Evolutionary conservation across 2,113 vertebrate species (phyloP).

Genomic region (Aptenodytes patagonicus): DNA sequence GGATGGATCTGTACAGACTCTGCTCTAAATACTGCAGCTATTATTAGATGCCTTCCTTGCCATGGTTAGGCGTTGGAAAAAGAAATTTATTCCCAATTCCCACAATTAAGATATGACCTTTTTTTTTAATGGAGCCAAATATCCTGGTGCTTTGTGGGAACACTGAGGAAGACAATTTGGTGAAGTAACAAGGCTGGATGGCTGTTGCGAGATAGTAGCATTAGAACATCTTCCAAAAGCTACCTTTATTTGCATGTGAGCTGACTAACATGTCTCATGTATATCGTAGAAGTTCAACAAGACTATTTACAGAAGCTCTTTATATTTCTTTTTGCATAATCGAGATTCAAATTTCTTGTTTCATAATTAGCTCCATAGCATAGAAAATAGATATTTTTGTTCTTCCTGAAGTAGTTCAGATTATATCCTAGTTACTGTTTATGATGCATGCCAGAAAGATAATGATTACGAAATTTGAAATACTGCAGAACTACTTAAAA

Average conservation of each 20-base stretch:
- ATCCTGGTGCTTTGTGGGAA: neutral
- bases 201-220: neutral
- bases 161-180: neutral
- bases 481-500: neutral
- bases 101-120: fast-evolving
- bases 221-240: neutral
- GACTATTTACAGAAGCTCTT: neutral
- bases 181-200: neutral
- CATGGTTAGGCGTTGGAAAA: neutral
- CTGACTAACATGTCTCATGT: neutral
- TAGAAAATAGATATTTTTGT: neutral
- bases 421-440: neutral
- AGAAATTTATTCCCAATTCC: neutral
- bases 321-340: neutral
- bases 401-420: neutral
- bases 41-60: neutral
- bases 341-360: neutral
- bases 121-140: neutral
- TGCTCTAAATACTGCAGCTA: neutral
- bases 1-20: neutral
- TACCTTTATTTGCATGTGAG: neutral
- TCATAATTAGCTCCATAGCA: neutral
- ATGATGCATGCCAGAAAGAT: neutral
- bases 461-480: neutral
- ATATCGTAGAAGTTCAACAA: neutral